A percentile compares a stretch with the other conserved stretches of the same genome.
phyloP scores from a whole-genome alignment of 2,888 invertebrate species.

The Neoaliturus tenellus region DNA sequence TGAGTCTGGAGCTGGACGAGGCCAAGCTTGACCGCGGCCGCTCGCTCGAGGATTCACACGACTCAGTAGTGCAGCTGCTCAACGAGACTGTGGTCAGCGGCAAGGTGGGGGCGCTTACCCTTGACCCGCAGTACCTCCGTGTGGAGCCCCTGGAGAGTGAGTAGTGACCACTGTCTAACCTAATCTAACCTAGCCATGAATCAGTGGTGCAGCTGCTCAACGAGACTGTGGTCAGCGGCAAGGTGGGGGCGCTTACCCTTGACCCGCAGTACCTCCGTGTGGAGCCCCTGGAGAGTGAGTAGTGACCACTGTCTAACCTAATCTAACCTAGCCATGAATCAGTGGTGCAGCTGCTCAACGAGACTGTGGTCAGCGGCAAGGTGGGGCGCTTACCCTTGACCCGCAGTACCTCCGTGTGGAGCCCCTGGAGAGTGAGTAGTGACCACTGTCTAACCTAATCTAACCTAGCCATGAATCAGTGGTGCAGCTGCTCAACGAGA shows the following conservation, averaged over 20 bases:
- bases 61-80: slow-evolving; percentile 76
- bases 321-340: no score
- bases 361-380: slow-evolving; percentile 82
- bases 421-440: slow-evolving; percentile 79
- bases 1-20: slow-evolving; percentile 86
- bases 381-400: slow-evolving; percentile 90
- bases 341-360: slow-evolving; percentile 78
- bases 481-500: slow-evolving; percentile 80
- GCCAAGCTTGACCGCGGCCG: slow-evolving; percentile 75
- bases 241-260: slow-evolving; percentile 86
- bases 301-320: no score
- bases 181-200: no score
- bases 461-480: slow-evolving; percentile 69
- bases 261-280: slow-evolving; percentile 89
- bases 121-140: slow-evolving; percentile 88
- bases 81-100: slow-evolving; percentile 83
- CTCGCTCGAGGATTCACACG: slow-evolving; percentile 69
- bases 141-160: slow-evolving; percentile 83
- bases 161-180: no score
- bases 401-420: slow-evolving; percentile 86
- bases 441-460: no score
- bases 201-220: slow-evolving; percentile 77
- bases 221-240: slow-evolving; percentile 83
- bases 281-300: slow-evolving; percentile 81
- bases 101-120: slow-evolving; percentile 84